Conservation (phyloP, 2,113 vertebrate species). For the Narcine bancroftii region DNA sequence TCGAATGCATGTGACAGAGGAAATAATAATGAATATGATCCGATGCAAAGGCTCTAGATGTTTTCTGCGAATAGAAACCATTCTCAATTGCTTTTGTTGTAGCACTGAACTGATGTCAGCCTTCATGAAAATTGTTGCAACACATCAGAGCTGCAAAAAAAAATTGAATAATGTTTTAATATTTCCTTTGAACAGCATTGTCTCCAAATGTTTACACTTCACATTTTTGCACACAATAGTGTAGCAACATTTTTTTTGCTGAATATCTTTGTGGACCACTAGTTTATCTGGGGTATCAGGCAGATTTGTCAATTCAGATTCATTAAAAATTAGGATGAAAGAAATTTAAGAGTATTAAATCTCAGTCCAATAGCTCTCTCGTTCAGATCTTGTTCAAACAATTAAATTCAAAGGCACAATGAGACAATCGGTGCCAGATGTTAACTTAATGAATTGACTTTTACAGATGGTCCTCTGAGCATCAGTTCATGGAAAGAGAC, state of each 20-base stretch:
- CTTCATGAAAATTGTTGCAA: not conserved
- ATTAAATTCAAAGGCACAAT: slow-evolving; percentile 8
- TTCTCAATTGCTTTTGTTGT: not conserved
- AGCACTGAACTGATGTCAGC: not conserved
- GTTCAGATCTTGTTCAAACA: not conserved
- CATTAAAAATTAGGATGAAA: not conserved
- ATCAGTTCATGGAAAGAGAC: not conserved
- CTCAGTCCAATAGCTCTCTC: slow-evolving; percentile 11
- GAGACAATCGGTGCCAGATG: not conserved
- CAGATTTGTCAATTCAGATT: not conserved
- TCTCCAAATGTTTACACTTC: too few relatives aligned
- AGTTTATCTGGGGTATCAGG: not conserved
- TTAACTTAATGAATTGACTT: not conserved
- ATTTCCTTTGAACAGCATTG: too few relatives aligned
- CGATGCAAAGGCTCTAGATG: too few relatives aligned
- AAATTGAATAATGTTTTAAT: not conserved
- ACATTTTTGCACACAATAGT: too few relatives aligned
- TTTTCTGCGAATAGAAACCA: not conserved
- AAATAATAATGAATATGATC: not conserved
- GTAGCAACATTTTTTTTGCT: not conserved
- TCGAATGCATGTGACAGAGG: not conserved
- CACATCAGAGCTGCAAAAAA: too few relatives aligned
- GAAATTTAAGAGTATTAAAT: slow-evolving; percentile 9
- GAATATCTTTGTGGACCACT: not conserved
- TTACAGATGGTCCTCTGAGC: not conserved